Base-by-base conservation (phyloP, 1,140 invertebrate genomes). In the Pachyrhynchus sulphureomaculatus region DNA sequence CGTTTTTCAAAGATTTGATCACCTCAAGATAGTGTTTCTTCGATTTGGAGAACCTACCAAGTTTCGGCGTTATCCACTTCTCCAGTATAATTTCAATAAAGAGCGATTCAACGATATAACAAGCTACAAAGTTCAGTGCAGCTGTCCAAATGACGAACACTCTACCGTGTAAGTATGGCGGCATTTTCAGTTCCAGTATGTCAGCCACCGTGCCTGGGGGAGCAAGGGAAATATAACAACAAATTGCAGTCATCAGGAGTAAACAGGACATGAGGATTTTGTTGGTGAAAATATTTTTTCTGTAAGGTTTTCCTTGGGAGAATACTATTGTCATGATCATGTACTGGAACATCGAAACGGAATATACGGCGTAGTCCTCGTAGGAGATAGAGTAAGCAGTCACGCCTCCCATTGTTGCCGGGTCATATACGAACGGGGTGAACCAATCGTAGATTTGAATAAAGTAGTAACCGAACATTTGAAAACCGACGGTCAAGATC, bases 271-370 rank as follows among this genome's bases (percentile, higher is more conserved):
- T 82, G 1, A 92, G 83, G 1, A 83, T 77, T 55, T 75, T 79
- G 73, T 97, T 98, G 0, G 89, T 92, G 42, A 88, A 88, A 0
- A 98, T 84, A 0, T 88, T 82, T 71, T 87, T 86, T 20, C 96
- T 81, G 71, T 95, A 97, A 0, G 96, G 96, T 24, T 88, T 86
- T 0, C 95, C 95, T 68, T 91, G 90, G 0, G 92, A 94, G 75
- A 95, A 98, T 5, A 92, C 86, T 63, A 97, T 82, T 0, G 92
- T 92, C 68, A 96, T 80, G 12, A 86, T 91, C 20, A 98, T 90
- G 72, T 98, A 99, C 72, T 98, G 96, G 72, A 95, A 98, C 70
- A 89, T 88, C 0, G 94, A 95, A 1, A 95, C 79, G 0, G 86
- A 81, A 71, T 92, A 99, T 20, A 98, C 85, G 0, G 88, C 84